Evolutionary conservation across 2,113 vertebrate species (phyloP), one percentile per base, ranked within the genome.

Genomic region (Dicaeum eximium): DNA sequence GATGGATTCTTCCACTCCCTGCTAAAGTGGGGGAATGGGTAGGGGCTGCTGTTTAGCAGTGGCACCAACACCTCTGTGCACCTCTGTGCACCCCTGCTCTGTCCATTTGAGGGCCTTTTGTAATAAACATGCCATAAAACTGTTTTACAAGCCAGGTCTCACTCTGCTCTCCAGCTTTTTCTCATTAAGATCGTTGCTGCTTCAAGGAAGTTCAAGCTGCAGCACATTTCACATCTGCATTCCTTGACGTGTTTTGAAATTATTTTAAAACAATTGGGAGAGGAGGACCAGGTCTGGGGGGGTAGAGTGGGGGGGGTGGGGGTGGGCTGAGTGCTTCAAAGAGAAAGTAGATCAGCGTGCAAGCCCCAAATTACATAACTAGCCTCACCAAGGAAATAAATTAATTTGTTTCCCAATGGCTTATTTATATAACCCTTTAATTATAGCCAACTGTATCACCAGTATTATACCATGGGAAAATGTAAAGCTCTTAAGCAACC

Each of bases 391-490:
- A 95, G 93, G 91, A 97, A 98, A 94, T 92, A 90, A 96, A 93
- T 97, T 97, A 96, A 96, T 97, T 97, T 84, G 91, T 98, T 98
- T 97, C 97, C 95, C 97, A 98, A 97, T 96, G 80, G 94, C 94
- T 97, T 97, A 97, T 98, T 98, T 98, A 96, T 97, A 97, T 97
- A 98, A 98, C 96, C 94, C 92, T 96, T 97, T 98, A 98, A 98
- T 98, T 98, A 98, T 12, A 97, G 96, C 93, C 90, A 97, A 98
- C 87, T 97, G 80, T 97, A 97, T 97, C 96, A 94, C 96, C 96
- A 82, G 88, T 69, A 61, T 94, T 96, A 97, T 95, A 96, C 94
- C 98, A 98, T 98, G 98, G 98, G 98, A 98, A 98, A 98, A 98
- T 97, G 94, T 95, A 88, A 86, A 96, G 93, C 85, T 97, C 82